A percentile compares a stretch with the other conserved stretches of the same genome.
Conservation (phyloP, 2,797 vertebrate genomes). For the Tokudaia muenninki region DNA sequence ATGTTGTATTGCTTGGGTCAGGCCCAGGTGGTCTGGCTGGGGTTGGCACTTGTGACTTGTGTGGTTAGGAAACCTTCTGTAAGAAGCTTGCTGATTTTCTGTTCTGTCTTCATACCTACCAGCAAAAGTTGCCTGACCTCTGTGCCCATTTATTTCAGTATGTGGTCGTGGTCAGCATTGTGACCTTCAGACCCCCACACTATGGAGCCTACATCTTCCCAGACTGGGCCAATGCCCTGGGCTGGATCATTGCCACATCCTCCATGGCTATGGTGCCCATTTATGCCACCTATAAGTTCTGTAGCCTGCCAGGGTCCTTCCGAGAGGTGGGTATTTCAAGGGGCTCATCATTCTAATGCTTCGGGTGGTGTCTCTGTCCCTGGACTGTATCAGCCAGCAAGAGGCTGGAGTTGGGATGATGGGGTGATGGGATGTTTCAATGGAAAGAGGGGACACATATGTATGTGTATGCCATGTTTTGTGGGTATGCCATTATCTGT, state of each 20-base stretch:
- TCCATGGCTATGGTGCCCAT: slow-evolving; percentile 95
- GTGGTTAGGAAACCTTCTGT: background rate
- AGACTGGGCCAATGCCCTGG: slow-evolving; percentile 92
- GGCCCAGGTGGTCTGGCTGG: too few species aligned
- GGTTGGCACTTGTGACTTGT: too few species aligned
- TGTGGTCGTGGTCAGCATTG: slow-evolving; percentile 94
- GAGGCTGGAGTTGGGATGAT: too few species aligned
- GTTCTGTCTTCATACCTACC: accelerated
- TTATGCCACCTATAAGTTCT: slow-evolving; percentile 95
- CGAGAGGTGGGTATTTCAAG: slow-evolving; percentile 89
- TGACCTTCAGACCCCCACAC: slow-evolving; percentile 92
- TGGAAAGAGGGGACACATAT: accelerated
- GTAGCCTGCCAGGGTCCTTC: slow-evolving; percentile 91
- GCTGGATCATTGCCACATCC: slow-evolving; percentile 94
- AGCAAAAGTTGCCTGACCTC: background rate
- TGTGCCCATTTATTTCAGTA: slow-evolving; percentile 87
- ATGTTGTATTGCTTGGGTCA: accelerated
- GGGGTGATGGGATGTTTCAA: too few species aligned
- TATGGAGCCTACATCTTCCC: slow-evolving; percentile 93
- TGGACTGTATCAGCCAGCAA: background rate
- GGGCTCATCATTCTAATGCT: accelerated
- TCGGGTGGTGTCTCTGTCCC: accelerated
- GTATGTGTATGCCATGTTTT: background rate
- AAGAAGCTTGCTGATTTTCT: background rate
- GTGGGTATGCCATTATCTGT: background rate